These are phyloP conservation scores for Agrochola circellaris DNA, from an alignment of 2,888 invertebrate genomes.

Conservation along the genomic window DNA sequence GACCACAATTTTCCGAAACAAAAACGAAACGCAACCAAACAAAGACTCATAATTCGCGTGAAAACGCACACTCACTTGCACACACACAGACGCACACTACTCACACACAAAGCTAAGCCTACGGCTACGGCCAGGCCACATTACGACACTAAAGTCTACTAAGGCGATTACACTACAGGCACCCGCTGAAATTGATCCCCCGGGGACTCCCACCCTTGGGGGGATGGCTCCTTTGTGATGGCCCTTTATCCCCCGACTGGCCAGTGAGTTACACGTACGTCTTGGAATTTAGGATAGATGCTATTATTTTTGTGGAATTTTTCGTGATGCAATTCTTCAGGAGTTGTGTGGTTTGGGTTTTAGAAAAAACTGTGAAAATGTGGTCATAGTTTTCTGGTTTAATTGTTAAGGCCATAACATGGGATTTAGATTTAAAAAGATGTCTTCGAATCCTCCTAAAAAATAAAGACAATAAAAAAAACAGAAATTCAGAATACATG, in stretches of 20 bases:
- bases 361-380: not conserved
- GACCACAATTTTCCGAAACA: slow-evolving; percentile 26
- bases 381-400: not conserved
- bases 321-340: slow-evolving; percentile 19
- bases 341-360: not conserved
- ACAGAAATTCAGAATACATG: not conserved
- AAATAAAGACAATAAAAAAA: not conserved
- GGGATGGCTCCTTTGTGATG: slow-evolving; percentile 63
- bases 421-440: not conserved
- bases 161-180: slow-evolving; percentile 66
- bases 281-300: slow-evolving; percentile 62
- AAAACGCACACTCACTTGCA: slow-evolving; percentile 55
- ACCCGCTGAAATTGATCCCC: slow-evolving; percentile 69
- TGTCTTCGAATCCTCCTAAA: not conserved
- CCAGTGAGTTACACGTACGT: slow-evolving; percentile 64
- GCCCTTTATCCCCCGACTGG: slow-evolving; percentile 64
- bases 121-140: slow-evolving; percentile 62
- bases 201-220: slow-evolving; percentile 37
- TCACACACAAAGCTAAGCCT: slow-evolving; percentile 45
- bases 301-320: slow-evolving; percentile 58
- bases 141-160: slow-evolving; percentile 67
- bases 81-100: slow-evolving; percentile 14
- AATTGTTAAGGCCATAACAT: not conserved
- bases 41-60: slow-evolving; percentile 67
- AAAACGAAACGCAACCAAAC: slow-evolving; percentile 45